Conservation (phyloP, 2,888 invertebrate species). For the Rhimphoctona megacephalus region DNA sequence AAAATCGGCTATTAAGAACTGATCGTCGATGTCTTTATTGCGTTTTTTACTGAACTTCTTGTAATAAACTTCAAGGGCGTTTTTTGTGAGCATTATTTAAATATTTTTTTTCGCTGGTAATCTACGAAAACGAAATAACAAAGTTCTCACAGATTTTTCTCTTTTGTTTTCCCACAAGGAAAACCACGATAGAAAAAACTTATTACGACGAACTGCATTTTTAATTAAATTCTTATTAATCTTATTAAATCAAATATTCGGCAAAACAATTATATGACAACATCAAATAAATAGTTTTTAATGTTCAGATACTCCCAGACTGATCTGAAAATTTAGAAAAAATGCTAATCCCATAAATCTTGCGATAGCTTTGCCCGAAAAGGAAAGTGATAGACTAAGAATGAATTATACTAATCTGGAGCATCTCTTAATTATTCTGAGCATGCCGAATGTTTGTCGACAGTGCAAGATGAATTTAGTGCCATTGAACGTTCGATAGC, state of each 20-base stretch:
- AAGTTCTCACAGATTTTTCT: background rate
- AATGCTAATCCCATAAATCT: background rate
- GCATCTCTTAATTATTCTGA: slow-evolving; percentile 42
- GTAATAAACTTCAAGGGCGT: background rate
- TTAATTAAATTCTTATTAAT: background rate
- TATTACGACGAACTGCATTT: background rate
- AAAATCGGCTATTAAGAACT: slow-evolving; percentile 31
- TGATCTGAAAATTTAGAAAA: background rate
- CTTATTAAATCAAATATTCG: background rate
- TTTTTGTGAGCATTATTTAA: background rate
- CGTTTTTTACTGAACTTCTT: slow-evolving; percentile 2
- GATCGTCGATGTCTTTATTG: background rate
- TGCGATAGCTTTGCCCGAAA: background rate
- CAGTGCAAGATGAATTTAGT: slow-evolving; percentile 35
- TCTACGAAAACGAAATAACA: background rate
- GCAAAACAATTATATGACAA: background rate
- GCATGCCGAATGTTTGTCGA: slow-evolving; percentile 42
- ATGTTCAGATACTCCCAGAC: background rate
- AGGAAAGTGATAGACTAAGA: background rate
- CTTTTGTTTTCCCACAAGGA: background rate
- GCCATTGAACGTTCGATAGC: slow-evolving; percentile 18
- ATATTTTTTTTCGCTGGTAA: slow-evolving; percentile 6
- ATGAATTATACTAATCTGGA: background rate
- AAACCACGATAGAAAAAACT: background rate
- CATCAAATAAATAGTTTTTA: background rate